Percentiles rank a stretch among this genome's conserved stretches.
phyloP scores from a whole-genome alignment of 2,888 invertebrate species.

The Parnassius mnemosyne region DNA sequence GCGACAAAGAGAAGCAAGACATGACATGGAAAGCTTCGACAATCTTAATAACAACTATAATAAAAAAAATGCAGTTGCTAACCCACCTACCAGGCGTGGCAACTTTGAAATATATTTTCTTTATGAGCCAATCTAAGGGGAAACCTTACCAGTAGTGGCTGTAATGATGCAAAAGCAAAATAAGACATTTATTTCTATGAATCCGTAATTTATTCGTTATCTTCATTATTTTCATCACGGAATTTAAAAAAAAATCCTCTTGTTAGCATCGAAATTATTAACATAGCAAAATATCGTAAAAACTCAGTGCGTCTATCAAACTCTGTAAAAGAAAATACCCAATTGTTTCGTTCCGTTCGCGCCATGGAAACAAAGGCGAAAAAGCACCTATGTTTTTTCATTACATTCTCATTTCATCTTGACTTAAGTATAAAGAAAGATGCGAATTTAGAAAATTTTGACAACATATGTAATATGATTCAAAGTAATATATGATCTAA shows the following conservation, averaged over 20 bases:
- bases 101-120: too few relatives aligned
- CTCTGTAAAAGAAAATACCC: slow-evolving; percentile 43
- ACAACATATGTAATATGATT: neutral
- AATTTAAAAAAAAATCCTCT: neutral
- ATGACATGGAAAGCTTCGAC: too few relatives aligned
- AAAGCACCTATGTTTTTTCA: slow-evolving; percentile 48
- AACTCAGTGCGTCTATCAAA: slow-evolving; percentile 26
- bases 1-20: too few relatives aligned
- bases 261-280: neutral
- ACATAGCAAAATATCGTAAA: slow-evolving; percentile 8
- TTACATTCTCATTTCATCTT: slow-evolving; percentile 41
- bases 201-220: too few relatives aligned
- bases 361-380: slow-evolving; percentile 46
- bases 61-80: too few relatives aligned
- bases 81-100: too few relatives aligned
- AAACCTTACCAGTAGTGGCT: too few relatives aligned
- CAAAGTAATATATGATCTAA: too few relatives aligned
- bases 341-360: slow-evolving; percentile 50
- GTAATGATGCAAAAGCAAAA: too few relatives aligned
- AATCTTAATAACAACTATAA: too few relatives aligned
- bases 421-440: slow-evolving; percentile 31
- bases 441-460: slow-evolving; percentile 3
- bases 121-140: too few relatives aligned
- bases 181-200: too few relatives aligned
- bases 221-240: neutral